Evolutionary conservation across 2,797 vertebrate genomes (phyloP).

Genomic region (Brotula barbata): DNA sequence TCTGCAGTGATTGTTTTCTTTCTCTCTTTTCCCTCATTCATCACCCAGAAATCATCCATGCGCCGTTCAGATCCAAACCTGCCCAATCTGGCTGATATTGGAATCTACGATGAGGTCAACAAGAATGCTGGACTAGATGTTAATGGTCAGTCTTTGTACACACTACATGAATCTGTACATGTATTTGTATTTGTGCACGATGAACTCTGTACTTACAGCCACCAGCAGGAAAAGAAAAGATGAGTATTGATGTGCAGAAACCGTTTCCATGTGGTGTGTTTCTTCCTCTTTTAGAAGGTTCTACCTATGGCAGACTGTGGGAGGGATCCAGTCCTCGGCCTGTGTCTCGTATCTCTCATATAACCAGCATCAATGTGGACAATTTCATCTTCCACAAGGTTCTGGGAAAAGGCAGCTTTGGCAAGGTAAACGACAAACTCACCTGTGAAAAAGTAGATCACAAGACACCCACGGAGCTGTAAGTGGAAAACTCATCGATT

Average conservation of each 20-base stretch:
- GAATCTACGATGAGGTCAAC: slow-evolving; percentile 89
- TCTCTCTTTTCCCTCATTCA: slow-evolving; percentile 3
- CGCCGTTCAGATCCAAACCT: slow-evolving; percentile 83
- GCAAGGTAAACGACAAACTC: slow-evolving; percentile 82
- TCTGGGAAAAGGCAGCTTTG: slow-evolving; percentile 98
- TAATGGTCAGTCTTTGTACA: slow-evolving; percentile 62
- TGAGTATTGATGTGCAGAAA: background rate
- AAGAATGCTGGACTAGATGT: slow-evolving; percentile 78
- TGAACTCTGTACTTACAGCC: background rate
- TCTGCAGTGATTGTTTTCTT: slow-evolving; percentile 4
- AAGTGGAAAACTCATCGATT: background rate
- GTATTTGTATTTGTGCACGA: background rate
- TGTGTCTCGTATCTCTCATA: slow-evolving; percentile 71
- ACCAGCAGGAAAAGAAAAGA: slow-evolving; percentile 1
- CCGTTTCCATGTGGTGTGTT: slow-evolving; percentile 4
- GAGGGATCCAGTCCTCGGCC: slow-evolving; percentile 80
- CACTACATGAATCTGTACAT: background rate
- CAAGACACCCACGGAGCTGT: background rate
- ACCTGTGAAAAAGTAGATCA: slow-evolving; percentile 5
- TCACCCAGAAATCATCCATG: slow-evolving; percentile 80
- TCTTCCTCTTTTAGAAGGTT: slow-evolving; percentile 69
- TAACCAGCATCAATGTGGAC: slow-evolving; percentile 84
- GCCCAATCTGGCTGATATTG: slow-evolving; percentile 73
- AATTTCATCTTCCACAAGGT: slow-evolving; percentile 94
- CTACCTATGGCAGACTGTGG: slow-evolving; percentile 88